phyloP scores from a whole-genome alignment of 2,113 vertebrate species.

The Narcine bancroftii region DNA sequence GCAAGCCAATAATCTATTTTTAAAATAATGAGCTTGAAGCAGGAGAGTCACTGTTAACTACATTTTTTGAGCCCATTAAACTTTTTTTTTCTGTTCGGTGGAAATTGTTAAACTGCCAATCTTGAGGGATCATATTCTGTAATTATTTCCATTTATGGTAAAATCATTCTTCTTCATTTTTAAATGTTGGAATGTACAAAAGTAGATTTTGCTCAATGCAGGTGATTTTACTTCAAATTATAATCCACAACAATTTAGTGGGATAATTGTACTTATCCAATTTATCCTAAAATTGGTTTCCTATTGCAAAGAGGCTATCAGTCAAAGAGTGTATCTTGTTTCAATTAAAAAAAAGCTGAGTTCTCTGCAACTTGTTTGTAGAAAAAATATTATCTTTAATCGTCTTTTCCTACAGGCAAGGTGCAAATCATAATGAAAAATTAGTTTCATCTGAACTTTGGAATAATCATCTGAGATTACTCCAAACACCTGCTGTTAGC shows the following conservation, averaged over 20 bases:
- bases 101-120: not conserved
- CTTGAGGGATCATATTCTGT: not conserved
- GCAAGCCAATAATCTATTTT: not conserved
- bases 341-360: no score
- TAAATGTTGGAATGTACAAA: not conserved
- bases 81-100: not conserved
- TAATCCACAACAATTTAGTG: not conserved
- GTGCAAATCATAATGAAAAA: slow-evolving; percentile 27
- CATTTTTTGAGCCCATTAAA: not conserved
- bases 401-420: not conserved
- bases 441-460: slow-evolving; percentile 19
- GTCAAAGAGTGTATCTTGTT: not conserved
- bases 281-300: not conserved
- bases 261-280: not conserved
- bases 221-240: not conserved
- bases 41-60: not conserved
- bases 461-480: not conserved
- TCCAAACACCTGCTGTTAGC: not conserved
- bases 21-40: not conserved
- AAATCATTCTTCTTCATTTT: not conserved
- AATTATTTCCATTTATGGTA: not conserved
- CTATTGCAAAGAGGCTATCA: not conserved
- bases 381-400: no score
- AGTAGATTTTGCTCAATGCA: not conserved
- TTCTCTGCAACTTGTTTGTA: not conserved